Base-by-base conservation (phyloP, 2,113 vertebrate species). In the Cardinalis cardinalis region DNA sequence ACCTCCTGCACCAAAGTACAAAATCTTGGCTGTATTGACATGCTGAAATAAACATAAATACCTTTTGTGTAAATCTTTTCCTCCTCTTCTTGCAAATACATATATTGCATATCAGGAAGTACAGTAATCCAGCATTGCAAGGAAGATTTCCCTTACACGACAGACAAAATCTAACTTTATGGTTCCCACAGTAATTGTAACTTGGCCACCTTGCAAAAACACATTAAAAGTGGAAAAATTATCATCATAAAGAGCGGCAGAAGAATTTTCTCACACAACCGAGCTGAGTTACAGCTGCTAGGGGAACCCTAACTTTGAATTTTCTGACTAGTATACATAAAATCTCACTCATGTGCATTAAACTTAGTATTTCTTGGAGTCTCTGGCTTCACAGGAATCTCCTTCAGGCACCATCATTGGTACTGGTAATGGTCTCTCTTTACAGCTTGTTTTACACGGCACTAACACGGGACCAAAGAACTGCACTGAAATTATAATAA, bases 181-280 rank as follows among this genome's bases (percentile, higher is more conserved):
- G 74, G 80, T 94, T 96, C 97, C 97, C 97, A 93, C 31, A 90
- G 96, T 73, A 89, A 70, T 84, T 7, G 0, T 97, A 96, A 97
- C 96, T 95, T 94, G 95, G 96, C 93, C 89, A 93, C 58, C 44
- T 74, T 91, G 70, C 91, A 89, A 84, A 96, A 81, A 90, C 58
- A 92, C 83, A 89, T 46, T 76, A 93, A 70, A 90, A 86, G 72
- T 64, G 74, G 89, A 88, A 82, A 96, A 96, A 94, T 41, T 79
- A 97, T 96, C 85, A 93, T 77, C 81, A 59, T 92, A 96, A 94
- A 90, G 93, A 94, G 71, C 41, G 83, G 74, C 31, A 87, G 68
- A 84, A 95, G 91, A 89, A 59, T 73, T 87, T 90, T 90, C 83
- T 72, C 12, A 40, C 90, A 88, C 72, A n/a, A 55, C 2, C 11